Conservation (phyloP, 2,113 vertebrate species). For the Penelope pileata region DNA sequence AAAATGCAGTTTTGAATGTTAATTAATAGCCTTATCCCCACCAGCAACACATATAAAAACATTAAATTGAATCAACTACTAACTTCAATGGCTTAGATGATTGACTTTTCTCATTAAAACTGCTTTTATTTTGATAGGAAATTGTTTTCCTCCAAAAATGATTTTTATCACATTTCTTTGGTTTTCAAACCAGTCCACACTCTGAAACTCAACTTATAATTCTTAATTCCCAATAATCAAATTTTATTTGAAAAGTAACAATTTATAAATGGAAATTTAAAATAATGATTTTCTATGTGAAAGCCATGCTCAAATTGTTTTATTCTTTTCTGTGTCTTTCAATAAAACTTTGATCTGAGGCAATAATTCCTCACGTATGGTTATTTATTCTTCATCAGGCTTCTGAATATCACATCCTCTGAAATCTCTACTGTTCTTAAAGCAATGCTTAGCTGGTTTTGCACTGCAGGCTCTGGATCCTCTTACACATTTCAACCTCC, state of each 20-base stretch:
- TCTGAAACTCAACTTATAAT: not conserved
- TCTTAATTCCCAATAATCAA: not conserved
- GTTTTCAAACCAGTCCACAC: not conserved
- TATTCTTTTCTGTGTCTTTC: not conserved
- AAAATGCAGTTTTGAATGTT: not conserved
- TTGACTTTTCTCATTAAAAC: not conserved
- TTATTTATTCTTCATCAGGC: not conserved
- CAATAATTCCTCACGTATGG: not conserved
- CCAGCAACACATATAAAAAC: not conserved
- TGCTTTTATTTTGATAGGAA: not conserved
- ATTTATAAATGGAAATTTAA: not conserved
- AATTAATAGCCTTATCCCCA: not conserved
- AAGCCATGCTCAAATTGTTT: not conserved
- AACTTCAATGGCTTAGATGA: not conserved
- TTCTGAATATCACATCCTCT: not conserved
- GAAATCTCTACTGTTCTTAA: not conserved
- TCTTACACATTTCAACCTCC: not conserved
- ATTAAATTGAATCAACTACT: not conserved
- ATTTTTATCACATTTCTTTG: not conserved
- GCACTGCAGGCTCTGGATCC: not conserved
- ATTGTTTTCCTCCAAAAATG: not conserved
- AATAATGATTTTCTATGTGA: not conserved
- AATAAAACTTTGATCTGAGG: not conserved
- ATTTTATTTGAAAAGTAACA: not conserved
- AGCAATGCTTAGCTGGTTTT: not conserved